These are phyloP conservation scores for Aegypius monachus DNA, from an alignment of 2,113 vertebrate genomes.

Conservation along the genomic window DNA sequence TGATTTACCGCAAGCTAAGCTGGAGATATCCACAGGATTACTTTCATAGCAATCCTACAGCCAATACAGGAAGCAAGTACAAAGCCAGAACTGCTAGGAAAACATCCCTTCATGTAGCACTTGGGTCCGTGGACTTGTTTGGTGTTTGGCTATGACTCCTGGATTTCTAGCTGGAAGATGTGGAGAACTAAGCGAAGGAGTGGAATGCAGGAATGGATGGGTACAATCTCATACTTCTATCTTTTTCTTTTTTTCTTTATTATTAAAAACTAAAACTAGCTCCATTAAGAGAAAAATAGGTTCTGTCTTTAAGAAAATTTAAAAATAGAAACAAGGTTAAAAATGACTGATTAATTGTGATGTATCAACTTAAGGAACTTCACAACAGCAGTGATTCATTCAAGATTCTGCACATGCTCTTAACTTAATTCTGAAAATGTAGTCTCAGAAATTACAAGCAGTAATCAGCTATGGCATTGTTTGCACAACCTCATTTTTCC, in stretches of 20 bases:
- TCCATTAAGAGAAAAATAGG: not conserved
- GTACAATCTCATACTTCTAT: not conserved
- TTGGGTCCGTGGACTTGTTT: not conserved
- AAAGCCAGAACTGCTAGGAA: constrained; percentile 50
- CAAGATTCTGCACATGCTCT: not conserved
- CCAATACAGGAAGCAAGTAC: constrained; percentile 28
- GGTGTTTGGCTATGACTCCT: constrained; percentile 23
- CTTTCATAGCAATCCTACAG: not conserved
- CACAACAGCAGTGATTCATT: not conserved
- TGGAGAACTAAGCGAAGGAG: not conserved
- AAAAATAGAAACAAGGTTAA: not conserved
- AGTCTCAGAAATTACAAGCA: not conserved
- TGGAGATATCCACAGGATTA: constrained; percentile 22
- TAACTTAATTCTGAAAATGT: not conserved
- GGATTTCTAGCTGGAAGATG: not conserved
- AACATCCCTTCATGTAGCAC: constrained; percentile 19
- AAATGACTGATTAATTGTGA: not conserved
- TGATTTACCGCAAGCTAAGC: constrained; percentile 21
- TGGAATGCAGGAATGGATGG: not conserved
- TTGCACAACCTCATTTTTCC: not conserved
- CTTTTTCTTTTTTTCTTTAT: not conserved
- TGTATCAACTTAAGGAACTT: not conserved
- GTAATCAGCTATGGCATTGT: not conserved
- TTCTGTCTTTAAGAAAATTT: not conserved
- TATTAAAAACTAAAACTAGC: not conserved